Evolutionary conservation across 2,797 vertebrate genomes (phyloP).

Genomic region (Margarornis squamiger): DNA sequence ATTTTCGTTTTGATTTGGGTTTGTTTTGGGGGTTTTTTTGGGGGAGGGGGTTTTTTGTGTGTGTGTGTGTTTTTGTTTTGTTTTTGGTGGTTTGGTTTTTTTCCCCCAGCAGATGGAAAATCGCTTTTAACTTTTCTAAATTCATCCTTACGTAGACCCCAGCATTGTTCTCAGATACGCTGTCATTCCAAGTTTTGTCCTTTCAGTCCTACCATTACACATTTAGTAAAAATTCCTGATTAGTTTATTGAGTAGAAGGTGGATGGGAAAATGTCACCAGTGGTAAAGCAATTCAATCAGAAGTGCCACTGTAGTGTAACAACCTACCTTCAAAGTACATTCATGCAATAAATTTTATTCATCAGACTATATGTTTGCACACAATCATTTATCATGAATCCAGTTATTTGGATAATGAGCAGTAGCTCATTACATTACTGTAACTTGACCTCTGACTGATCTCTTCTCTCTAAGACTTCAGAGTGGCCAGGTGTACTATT

Average conservation of each 20-base stretch:
- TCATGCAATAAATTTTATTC: neutral
- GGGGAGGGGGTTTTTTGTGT: no score
- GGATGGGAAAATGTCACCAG: neutral
- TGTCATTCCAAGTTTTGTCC: neutral
- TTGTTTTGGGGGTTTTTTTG: no score
- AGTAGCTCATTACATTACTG: neutral
- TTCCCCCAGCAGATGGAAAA: neutral
- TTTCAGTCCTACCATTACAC: neutral
- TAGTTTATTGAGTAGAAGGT: neutral
- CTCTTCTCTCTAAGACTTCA: neutral
- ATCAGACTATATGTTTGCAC: neutral
- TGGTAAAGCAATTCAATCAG: neutral
- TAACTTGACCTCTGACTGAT: neutral
- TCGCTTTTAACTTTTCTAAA: neutral
- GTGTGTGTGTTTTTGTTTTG: no score
- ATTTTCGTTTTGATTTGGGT: neutral
- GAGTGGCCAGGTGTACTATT: neutral
- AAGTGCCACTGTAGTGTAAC: neutral
- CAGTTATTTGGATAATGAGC: neutral
- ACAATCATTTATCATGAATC: neutral
- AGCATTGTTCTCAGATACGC: neutral
- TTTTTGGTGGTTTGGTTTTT: neutral
- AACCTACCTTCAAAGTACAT: neutral
- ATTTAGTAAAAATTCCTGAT: neutral
- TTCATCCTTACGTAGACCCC: neutral